phyloP scores from a whole-genome alignment of 2,113 vertebrate species.

The Corythoichthys haematopterus region DNA sequence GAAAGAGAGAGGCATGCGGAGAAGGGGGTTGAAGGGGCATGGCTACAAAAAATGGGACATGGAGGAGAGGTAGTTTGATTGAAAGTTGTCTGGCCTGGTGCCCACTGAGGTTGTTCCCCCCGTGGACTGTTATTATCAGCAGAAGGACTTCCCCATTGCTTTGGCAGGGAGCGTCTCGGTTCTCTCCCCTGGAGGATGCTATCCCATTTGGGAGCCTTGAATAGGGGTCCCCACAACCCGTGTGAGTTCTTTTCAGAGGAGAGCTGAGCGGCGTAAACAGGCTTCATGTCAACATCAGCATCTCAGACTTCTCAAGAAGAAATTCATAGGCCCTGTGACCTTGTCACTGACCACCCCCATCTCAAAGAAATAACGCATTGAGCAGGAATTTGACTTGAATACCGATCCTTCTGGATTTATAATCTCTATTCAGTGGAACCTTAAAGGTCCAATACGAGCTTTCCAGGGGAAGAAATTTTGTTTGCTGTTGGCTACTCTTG shows the following conservation, averaged over 20 bases:
- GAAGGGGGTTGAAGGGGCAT: slow-evolving; percentile 22
- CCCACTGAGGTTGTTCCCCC: slow-evolving; percentile 70
- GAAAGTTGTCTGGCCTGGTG: slow-evolving; percentile 70
- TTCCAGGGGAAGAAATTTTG: not conserved
- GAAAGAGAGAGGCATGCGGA: slow-evolving; percentile 24
- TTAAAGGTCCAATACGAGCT: not conserved
- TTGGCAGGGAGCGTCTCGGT: slow-evolving; percentile 66
- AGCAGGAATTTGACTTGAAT: slow-evolving; percentile 1
- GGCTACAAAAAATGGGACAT: slow-evolving; percentile 30
- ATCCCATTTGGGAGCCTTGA: slow-evolving; percentile 70
- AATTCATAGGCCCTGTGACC: slow-evolving; percentile 5
- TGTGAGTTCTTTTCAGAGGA: slow-evolving; percentile 64
- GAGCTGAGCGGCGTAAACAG: slow-evolving; percentile 61
- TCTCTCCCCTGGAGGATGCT: slow-evolving; percentile 69
- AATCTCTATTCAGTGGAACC: not conserved
- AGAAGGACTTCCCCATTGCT: slow-evolving; percentile 66
- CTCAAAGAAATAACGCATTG: not conserved
- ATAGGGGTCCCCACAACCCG: slow-evolving; percentile 66
- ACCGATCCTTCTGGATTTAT: not conserved
- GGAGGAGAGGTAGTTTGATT: slow-evolving; percentile 59
- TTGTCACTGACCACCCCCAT: not conserved
- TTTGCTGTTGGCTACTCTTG: too few species aligned
- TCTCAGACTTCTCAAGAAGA: slow-evolving; percentile 31
- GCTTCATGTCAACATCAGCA: slow-evolving; percentile 61
- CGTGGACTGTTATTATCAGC: slow-evolving; percentile 69